Percentiles rank a stretch among this genome's conserved stretches.
Conservation (phyloP, 2,113 vertebrate genomes). For the Patagioenas fasciata region DNA sequence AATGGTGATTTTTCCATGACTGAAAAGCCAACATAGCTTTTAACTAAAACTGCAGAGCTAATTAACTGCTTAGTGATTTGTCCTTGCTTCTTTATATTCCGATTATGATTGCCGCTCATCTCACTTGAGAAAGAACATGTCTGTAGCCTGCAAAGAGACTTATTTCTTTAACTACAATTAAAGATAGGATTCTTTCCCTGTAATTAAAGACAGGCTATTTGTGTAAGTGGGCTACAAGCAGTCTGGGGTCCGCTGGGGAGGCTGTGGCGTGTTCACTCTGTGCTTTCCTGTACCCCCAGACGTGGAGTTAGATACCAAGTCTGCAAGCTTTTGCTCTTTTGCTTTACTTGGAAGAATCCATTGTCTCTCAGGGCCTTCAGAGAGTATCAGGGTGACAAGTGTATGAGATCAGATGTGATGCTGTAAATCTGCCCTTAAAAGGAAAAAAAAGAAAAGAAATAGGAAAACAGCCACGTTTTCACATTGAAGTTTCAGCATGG, state of each 20-base stretch:
- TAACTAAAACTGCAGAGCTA: not conserved
- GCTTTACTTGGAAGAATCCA: constrained; percentile 2
- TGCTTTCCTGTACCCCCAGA: not conserved
- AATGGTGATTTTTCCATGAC: not conserved
- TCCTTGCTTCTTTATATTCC: not conserved
- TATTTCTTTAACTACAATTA: not conserved
- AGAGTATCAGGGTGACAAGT: not conserved
- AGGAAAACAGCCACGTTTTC: not conserved
- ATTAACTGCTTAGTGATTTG: constrained; percentile 23
- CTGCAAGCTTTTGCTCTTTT: not conserved
- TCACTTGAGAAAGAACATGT: not conserved
- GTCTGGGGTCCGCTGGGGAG: not conserved
- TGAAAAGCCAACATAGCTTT: not conserved
- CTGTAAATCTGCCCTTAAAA: constrained; percentile 31
- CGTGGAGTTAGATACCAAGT: not conserved
- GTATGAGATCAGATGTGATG: constrained; percentile 19
- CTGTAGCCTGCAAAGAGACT: not conserved
- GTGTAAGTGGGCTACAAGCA: not conserved
- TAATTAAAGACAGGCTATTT: not conserved
- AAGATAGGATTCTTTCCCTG: not conserved
- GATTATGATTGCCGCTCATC: not conserved
- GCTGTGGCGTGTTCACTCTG: not conserved
- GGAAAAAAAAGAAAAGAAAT: not conserved
- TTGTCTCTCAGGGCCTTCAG: constrained; percentile 33
- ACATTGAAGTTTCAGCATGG: constrained; percentile 24